Conservation (phyloP, 2,113 vertebrate genomes). For the Bujurquina vittata region DNA sequence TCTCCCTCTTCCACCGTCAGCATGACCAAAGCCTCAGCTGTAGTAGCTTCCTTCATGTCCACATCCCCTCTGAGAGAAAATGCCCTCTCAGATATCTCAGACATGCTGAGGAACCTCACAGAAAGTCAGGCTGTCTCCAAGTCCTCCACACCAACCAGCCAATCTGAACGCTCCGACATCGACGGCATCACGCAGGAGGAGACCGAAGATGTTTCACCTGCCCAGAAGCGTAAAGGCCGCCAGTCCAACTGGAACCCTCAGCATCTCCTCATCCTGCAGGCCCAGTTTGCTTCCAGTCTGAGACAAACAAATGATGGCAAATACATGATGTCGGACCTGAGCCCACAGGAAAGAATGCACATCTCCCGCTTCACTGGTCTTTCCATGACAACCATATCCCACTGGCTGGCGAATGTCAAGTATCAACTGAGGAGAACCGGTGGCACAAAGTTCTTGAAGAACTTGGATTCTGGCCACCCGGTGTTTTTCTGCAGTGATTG, state of each 20-base stretch:
- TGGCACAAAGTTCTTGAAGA: slow-evolving; percentile 99
- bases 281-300: slow-evolving; percentile 97
- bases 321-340: slow-evolving; percentile 98
- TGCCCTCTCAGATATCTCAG: slow-evolving; percentile 98
- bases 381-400: slow-evolving; percentile 99
- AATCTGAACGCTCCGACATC: slow-evolving; percentile 94
- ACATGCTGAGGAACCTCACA: slow-evolving; percentile 99
- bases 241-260: slow-evolving; percentile 99
- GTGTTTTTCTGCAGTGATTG: slow-evolving; percentile 99
- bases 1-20: slow-evolving; percentile 91
- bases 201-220: slow-evolving; percentile 92
- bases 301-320: slow-evolving; percentile 95
- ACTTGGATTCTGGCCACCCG: slow-evolving; percentile 97
- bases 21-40: slow-evolving; percentile 92
- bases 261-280: slow-evolving; percentile 97
- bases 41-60: slow-evolving; percentile 96
- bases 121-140: slow-evolving; percentile 94
- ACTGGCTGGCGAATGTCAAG: slow-evolving; percentile 99
- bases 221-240: slow-evolving; percentile 97
- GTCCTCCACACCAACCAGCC: slow-evolving; percentile 95
- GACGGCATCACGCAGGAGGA: slow-evolving; percentile 93
- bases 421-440: slow-evolving; percentile 99
- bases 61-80: slow-evolving; percentile 97
- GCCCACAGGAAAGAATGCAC: slow-evolving; percentile 99
- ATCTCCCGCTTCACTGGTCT: slow-evolving; percentile 98